Evolutionary conservation across 2,797 vertebrate genomes (phyloP), one percentile per base, ranked within the genome.

Genomic region (Anabas testudineus): DNA sequence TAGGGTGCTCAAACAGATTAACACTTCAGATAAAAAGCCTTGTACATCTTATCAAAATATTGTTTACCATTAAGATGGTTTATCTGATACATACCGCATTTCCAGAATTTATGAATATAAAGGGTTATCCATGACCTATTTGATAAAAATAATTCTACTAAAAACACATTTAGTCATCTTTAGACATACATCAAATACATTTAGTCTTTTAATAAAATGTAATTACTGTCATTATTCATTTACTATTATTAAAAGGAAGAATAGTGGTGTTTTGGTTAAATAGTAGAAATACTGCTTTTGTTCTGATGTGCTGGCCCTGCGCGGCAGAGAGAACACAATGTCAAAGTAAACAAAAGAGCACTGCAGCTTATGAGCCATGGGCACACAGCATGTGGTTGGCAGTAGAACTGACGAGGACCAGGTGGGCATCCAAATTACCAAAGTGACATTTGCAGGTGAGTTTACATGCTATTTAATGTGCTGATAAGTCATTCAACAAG

Each of bases 301-400:
- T 19, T 46, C 19, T 46, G 10, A 16, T 21, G 12, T 32, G 3
- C 6, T 51, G 48, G 9, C 48, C 4, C 46, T 34, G 7, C 30
- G 2, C 32, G 52, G 43, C 45, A 39, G 36, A 36, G 18, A 46
- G 26, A 57, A 21, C 16, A 26, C 26, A 32, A 32, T 37, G 47
- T 64, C 32, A 26, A 12, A 26, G 47, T 52, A 52, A 59, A 54
- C 30, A 61, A 53, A 61, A 6, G 24, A 52, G 7, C 39, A 48
- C 26, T 52, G 9, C n/a, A 51, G 16, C 12, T 51, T 43, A 24
- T 10, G 7, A 26, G n/a, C 12, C 37, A 51, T 19, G 26, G 19
- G 2, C 10, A 46, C 42, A 10, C 42, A 24, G 24, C 21, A n/a
- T 32, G 45, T 39, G 48, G 34, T 57, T 39, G 22, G 26, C 19